These are phyloP conservation scores for Prochilodus magdalenae DNA, from an alignment of 2,113 vertebrate species.

Conservation along the genomic window DNA sequence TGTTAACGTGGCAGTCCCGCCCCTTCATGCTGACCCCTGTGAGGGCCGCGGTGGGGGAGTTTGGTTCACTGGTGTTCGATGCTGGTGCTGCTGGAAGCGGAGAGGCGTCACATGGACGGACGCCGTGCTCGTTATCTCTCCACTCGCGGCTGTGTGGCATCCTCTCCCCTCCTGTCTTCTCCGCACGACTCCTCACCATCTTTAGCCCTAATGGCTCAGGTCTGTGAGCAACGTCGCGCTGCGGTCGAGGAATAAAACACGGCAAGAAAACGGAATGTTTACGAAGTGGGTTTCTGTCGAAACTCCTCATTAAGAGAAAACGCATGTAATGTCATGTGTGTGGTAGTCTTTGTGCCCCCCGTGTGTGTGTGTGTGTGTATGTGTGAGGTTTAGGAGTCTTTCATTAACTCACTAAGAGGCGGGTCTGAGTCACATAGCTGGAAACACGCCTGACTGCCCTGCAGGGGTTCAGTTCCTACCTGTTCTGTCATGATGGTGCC, in stretches of 20 bases:
- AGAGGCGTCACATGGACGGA: constrained; percentile 54
- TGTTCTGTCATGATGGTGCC: constrained; percentile 22
- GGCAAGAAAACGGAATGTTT: not conserved
- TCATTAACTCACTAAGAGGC: not conserved
- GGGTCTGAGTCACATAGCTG: constrained; percentile 12
- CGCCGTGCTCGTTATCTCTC: constrained; percentile 20
- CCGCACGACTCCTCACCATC: constrained; percentile 17
- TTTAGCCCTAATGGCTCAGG: not conserved
- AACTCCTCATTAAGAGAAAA: not conserved
- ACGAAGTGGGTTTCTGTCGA: not conserved
- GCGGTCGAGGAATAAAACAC: too few relatives aligned
- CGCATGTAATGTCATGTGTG: not conserved
- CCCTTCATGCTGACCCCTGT: not conserved
- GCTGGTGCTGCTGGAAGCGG: constrained; percentile 59
- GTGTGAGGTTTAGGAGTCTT: not conserved
- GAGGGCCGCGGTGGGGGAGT: constrained; percentile 61
- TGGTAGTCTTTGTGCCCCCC: not conserved
- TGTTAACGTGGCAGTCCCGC: not conserved
- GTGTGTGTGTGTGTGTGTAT: not conserved
- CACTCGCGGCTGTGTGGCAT: constrained; percentile 25
- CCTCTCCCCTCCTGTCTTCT: not conserved
- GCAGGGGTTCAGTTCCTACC: constrained; percentile 1
- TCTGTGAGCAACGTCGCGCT: not conserved
- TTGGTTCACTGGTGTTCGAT: constrained; percentile 50
- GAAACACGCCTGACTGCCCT: constrained; percentile 18